Base-by-base conservation (phyloP, 1,140 invertebrate genomes). In the Heliconius hewitsoni region DNA sequence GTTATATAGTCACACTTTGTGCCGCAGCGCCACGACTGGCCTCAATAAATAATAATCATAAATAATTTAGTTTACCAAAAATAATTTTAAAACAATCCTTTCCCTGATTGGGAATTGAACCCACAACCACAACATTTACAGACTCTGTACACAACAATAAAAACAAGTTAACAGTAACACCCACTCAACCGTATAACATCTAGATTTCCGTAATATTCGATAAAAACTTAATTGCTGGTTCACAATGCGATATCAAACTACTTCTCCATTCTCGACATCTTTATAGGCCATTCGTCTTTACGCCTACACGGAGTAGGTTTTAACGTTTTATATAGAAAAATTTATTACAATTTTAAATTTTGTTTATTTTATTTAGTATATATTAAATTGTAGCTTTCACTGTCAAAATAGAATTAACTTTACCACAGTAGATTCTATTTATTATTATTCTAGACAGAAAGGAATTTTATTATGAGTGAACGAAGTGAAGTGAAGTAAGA, bases 271-370 rank as follows among this genome's bases (percentile, higher is more conserved):
- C 74, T 81, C 57, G 83, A 87, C 82, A 83, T 84, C 80, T 88
- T 88, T 88, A 89, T 87, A 77, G 83, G 74, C 83, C 82, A 89
- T 89, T 87, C 86, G 87, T 87, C 85, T 88, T 80, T 71, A 81
- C 85, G 82, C 86, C 87, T 87, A 86, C 82, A 79, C 79, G 74
- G 77, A 23, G 11, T 66, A 30, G 13, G 27, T 30, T 66, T 66
- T 66, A 66, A 66, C 3, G 60, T 66, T 27, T 66, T 66, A 66
- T 66, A 30, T 13, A 23, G 13, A 46, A 27, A 23, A 66, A 66
- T 16, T 66, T 66, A 66, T 66, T 66, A 66, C 3, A 13, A 66
- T 27, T 46, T 46, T 60, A 13, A 2, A 57, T n/a, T n/a, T 57
- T 23, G 8, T 57, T 57, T n/a, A 9, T 8, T 57, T 57, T 57